These are phyloP conservation scores for Cerceris ruficornis DNA, from an alignment of 2,888 invertebrate genomes.

Conservation along the genomic window DNA sequence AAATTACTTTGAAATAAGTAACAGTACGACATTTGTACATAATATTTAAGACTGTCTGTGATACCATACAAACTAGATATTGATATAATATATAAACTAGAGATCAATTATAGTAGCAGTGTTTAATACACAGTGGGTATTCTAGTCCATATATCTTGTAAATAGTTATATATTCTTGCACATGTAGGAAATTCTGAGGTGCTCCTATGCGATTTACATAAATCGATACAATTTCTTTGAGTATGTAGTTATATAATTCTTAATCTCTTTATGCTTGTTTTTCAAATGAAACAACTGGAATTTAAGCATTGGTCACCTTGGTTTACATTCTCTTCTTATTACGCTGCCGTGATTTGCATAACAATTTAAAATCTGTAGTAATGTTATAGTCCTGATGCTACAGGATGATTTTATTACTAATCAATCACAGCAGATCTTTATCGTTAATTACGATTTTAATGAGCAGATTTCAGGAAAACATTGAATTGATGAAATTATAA, in stretches of 20 bases:
- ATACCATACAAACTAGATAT: neutral
- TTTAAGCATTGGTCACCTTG: slow-evolving; percentile 55
- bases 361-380: slow-evolving; percentile 48
- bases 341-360: slow-evolving; percentile 72
- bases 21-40: too few relatives aligned
- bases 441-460: slow-evolving; percentile 56
- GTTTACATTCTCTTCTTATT: slow-evolving; percentile 39
- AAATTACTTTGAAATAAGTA: neutral
- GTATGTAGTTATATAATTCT: slow-evolving; percentile 2
- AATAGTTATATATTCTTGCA: slow-evolving; percentile 57
- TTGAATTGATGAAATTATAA: slow-evolving; percentile 61
- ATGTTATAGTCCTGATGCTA: slow-evolving; percentile 58
- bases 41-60: too few relatives aligned
- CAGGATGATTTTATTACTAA: slow-evolving; percentile 64
- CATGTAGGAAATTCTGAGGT: slow-evolving; percentile 60
- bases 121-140: slow-evolving; percentile 68
- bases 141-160: slow-evolving; percentile 59
- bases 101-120: slow-evolving; percentile 62
- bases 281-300: slow-evolving; percentile 9
- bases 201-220: slow-evolving; percentile 48
- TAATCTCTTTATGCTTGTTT: neutral
- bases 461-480: slow-evolving; percentile 77
- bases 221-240: slow-evolving; percentile 27
- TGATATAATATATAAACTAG: neutral
- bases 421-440: slow-evolving; percentile 37